These are phyloP conservation scores for Tapirus terrestris DNA, from an alignment of 2,113 vertebrate species.

Conservation along the genomic window DNA sequence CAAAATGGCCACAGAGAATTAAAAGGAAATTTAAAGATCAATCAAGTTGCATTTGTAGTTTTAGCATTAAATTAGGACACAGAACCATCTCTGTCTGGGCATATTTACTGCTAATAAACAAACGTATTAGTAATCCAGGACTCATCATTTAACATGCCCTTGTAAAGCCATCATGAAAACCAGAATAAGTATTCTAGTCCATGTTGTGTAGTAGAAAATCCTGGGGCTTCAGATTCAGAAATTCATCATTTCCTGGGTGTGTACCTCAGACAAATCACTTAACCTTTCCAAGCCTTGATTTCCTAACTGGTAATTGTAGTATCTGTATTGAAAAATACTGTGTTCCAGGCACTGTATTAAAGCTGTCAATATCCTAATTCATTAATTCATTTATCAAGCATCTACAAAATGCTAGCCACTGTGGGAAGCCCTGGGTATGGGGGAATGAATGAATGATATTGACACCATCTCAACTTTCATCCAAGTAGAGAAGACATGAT, in stretches of 20 bases:
- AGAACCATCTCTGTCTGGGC: not conserved
- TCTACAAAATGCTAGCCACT: not conserved
- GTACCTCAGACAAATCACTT: not conserved
- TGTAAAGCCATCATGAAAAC: not conserved
- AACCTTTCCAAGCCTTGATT: constrained; percentile 17
- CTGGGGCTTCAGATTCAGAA: not conserved
- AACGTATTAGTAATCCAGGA: not conserved
- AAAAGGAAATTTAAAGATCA: constrained; percentile 33
- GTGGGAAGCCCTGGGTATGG: not conserved
- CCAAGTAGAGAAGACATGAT: not conserved
- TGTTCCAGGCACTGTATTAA: not conserved
- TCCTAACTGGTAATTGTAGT: not conserved
- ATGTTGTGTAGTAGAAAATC: not conserved
- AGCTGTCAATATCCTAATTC: not conserved
- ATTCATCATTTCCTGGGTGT: not conserved
- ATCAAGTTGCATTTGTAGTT: not conserved
- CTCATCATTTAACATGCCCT: not conserved
- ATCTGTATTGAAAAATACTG: not conserved
- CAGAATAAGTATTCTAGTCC: not conserved
- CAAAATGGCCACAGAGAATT: not conserved
- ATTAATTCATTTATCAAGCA: not conserved
- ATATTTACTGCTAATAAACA: constrained; percentile 4
- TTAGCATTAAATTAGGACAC: not conserved
- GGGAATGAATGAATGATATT: not conserved
- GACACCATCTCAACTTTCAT: not conserved